Conservation (phyloP, 1,140 invertebrate genomes). For the Neotoxoptera formosana region DNA sequence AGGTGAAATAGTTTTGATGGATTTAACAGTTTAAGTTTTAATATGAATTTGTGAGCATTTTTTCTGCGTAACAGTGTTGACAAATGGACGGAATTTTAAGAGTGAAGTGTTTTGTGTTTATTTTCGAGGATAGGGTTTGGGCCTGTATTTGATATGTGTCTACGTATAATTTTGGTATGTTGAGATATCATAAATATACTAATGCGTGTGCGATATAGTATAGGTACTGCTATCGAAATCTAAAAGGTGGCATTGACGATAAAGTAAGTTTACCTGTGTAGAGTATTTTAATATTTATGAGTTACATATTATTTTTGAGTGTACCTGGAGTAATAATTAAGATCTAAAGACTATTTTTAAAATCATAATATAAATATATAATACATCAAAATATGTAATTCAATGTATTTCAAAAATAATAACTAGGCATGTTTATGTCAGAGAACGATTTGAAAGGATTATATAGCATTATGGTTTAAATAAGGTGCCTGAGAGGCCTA, state of each 20-base stretch:
- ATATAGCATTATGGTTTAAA: neutral
- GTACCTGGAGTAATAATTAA: neutral
- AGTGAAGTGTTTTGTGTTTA: neutral
- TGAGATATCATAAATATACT: neutral
- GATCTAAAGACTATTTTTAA: neutral
- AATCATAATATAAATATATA: no score
- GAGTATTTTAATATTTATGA: neutral
- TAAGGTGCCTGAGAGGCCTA: slow-evolving; percentile 12
- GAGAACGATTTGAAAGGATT: slow-evolving; percentile 16
- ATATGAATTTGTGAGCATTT: no score
- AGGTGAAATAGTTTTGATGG: neutral
- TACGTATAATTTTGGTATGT: neutral
- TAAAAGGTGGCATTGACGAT: neutral
- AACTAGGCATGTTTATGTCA: neutral
- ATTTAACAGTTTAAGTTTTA: neutral
- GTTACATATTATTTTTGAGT: neutral
- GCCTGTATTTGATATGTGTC: neutral
- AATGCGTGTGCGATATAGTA: neutral
- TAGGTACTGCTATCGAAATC: neutral
- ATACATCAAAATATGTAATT: neutral
- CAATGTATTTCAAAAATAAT: neutral
- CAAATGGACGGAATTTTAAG: neutral
- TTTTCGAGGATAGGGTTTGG: neutral
- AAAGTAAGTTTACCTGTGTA: neutral
- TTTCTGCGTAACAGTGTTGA: no score